Evolutionary conservation across 2,888 invertebrate genomes (phyloP), one percentile per base, ranked within the genome.

Genomic region (Epiblema foenella): DNA sequence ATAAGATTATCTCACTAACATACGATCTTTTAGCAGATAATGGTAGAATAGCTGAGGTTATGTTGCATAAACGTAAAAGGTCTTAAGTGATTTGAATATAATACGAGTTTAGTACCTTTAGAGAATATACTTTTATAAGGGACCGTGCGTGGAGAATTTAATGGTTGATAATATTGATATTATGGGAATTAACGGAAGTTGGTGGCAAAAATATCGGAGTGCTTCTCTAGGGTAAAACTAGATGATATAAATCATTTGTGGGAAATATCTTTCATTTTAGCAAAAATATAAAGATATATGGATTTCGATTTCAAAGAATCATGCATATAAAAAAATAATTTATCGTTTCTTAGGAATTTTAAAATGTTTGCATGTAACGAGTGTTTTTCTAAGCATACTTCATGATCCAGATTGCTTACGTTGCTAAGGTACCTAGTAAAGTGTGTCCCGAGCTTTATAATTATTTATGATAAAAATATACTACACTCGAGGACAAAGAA

Each of bases 21-120:
- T 60, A 60, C 46, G 42, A 24, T 46, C 46, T 49, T 60, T 49
- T 60, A 20, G 2, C 24, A 60, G n/a, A 46, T 15, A 46, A 46
- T 8, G 17, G 10, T 5, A 17, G 80, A 88, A 85, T 83, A 84
- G 83, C 78, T 82, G 84, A 82, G 85, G 84, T 84, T 82, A 81
- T 77, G 78, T 76, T 78, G 77, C 33, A n/a, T n/a, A 24, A 51
- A 15, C 20, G 7, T 11, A n/a, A 39, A 64, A 64, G 52, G 54
- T 2, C 39, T 11, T 64, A 64, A 54, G 39, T 1, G 11, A 52
- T n/a, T 2, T 7, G n/a, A 2, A n/a, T 39, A 39, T 7, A 9
- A 24, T 39, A 39, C 12, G n/a, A n/a, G 10, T 10, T n/a, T 54
- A 3, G 4, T 0, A 17, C 17, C 1, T 60, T 60, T 42, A 42